phyloP scores from a whole-genome alignment of 2,113 vertebrate species.

The Percopsis transmontana region DNA sequence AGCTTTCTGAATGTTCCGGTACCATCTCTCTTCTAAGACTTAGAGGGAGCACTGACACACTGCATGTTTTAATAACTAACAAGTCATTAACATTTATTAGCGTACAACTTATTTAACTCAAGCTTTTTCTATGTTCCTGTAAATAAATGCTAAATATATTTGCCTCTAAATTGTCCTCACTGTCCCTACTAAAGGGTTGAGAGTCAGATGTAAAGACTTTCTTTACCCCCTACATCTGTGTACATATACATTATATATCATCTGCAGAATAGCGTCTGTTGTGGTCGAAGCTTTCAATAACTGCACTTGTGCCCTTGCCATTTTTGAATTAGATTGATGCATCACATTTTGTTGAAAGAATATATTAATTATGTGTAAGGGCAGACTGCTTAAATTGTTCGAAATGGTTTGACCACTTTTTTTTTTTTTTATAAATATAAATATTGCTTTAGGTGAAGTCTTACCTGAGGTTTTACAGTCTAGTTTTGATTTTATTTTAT shows the following conservation, averaged over 20 bases:
- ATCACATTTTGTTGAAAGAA: background rate
- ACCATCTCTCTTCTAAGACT: conserved; percentile 58
- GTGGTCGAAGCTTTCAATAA: conserved; percentile 6
- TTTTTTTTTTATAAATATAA: background rate
- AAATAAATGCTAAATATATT: conserved; percentile 56
- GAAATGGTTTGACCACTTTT: conserved; percentile 15
- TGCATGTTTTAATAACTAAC: conserved; percentile 56
- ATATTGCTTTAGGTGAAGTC: background rate
- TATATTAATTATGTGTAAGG: background rate
- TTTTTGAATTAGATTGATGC: conserved; percentile 16
- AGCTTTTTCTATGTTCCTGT: conserved; percentile 44
- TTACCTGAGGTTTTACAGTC: conserved; percentile 8
- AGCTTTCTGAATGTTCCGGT: conserved; percentile 32
- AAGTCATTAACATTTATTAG: conserved; percentile 30
- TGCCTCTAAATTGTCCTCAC: conserved; percentile 30
- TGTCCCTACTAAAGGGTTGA: conserved; percentile 24
- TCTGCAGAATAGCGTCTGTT: conserved; percentile 10
- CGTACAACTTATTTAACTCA: conserved; percentile 20
- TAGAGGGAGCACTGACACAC: conserved; percentile 78
- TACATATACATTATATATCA: conserved; percentile 10
- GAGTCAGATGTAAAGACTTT: background rate
- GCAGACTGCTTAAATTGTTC: background rate
- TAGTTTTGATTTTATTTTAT: background rate
- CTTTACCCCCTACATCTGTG: background rate
- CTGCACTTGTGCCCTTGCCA: background rate